Base-by-base conservation (phyloP, 2,797 vertebrate species). In the Leptoclinus maculatus region DNA sequence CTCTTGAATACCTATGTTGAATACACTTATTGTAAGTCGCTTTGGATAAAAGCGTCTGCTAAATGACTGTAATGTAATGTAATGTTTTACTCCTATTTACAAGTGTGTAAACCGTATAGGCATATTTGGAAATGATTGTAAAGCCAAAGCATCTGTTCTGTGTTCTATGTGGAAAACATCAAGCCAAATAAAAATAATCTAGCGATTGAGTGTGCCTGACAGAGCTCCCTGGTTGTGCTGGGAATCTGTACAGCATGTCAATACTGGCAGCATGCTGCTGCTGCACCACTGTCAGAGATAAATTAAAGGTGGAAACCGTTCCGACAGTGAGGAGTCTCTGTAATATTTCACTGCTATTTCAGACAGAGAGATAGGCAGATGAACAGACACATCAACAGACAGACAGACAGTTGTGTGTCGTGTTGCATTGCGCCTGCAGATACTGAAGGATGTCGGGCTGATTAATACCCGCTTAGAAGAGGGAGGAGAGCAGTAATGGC, bases 381-480 rank as follows among this genome's bases (percentile, higher is more conserved):
- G 43, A 41, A 59, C 14, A 65, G 27, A 71, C 63, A 39, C 65
- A 67, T 29, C 51, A 47, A 59, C 14, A 65, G 27, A 71, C 63
- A 39, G 70, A 23, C 66, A 78, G 64, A 36, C 45, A 67, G 57
- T n/a, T 45, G 65, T 53, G 70, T 62, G 79, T 56, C 56, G 76
- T 66, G 56, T 76, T 79, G 74, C 63, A 27, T 63, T 63, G 58
- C 27, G 56, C 67, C 83, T 76, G 81, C 76, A 75, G 82, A 82
- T 84, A 76, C 76, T 79, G 64, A 80, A 81, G 66, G 43, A 64
- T 87, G 88, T 88, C 83, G 76, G 76, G 75, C 85, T 92, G 91
- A 92, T 92, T 90, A 89, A 91, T 91, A 81, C 66, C 65, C 2
- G 34, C 74, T 90, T 80, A 82, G 76, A 79, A 68, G 63, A 80